Evolutionary conservation across 1,140 invertebrate genomes (phyloP), one percentile per base, ranked within the genome.

Genomic region (Penaeus chinensis): DNA sequence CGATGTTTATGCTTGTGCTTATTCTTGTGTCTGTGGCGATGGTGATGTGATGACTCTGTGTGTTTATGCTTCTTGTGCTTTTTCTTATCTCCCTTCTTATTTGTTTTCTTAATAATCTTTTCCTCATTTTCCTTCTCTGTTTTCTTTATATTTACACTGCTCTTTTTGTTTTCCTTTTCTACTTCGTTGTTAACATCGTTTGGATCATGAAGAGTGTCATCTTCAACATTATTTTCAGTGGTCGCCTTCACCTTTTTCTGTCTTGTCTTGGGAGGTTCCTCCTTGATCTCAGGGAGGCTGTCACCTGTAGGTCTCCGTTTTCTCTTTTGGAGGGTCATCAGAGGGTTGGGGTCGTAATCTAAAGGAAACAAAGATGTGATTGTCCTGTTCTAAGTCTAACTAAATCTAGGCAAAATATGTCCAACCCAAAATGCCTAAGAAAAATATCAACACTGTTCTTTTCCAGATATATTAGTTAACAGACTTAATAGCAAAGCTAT

Each of bases 291-390:
- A 16, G 83, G 61, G 11, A 79, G 80, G 37, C 89, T 89, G 76
- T 92, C 92, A 61, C 92, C 92, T 27, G 91, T 91, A 71, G 95
- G 94, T 89, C 95, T 93, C 90, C 95, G 94, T 90, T 96, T 93
- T 82, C 93, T 91, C 92, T 96, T 96, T 13, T 95, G 95, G 24
- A 96, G 91, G 16, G 95, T 95, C 86, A 96, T 92, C 22, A 97
- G 91, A 19, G 96, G 96, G 92, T 97, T 96, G 8, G 95, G 94
- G 92, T 97, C 96, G 91, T 96, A 96, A 92, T 95, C 95, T 95
- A 90, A 37, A 91, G 93, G 89, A 91, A 79, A 89, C 88, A 90
- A 61, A 74, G 90, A 81, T 66, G 47, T 62, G 32, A 82, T 11
- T 54, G 7, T 54, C 54, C 54, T 47, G 4, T 47, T 47, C 47